Conservation (phyloP, 2,113 vertebrate genomes). For the Seriola rivoliana region DNA sequence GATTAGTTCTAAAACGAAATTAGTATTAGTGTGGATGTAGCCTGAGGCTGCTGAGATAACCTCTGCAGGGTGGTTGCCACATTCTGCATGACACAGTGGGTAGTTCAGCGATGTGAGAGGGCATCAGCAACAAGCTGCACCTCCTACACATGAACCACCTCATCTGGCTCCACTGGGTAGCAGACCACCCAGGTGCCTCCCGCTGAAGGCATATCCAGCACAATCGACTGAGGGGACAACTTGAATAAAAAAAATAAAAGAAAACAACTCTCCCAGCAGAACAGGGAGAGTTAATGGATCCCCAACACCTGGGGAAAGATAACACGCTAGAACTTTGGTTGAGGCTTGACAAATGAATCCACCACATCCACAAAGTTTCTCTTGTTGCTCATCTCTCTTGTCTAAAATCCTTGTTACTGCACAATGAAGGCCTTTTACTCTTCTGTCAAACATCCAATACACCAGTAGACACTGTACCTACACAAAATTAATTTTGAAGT, state of each 20-base stretch:
- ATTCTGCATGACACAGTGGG: constrained; percentile 10
- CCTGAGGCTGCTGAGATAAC: constrained; percentile 1
- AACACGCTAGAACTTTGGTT: neutral
- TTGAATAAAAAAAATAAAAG: neutral
- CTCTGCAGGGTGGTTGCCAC: constrained; percentile 7
- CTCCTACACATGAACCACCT: constrained; percentile 29
- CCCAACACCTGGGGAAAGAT: neutral
- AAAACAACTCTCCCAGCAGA: neutral
- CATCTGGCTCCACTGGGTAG: neutral
- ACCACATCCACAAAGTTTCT: neutral
- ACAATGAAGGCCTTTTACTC: neutral
- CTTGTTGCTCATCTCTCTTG: neutral
- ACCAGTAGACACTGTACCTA: neutral
- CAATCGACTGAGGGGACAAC: neutral
- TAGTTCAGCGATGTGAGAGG: constrained; percentile 31
- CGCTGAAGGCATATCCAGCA: neutral
- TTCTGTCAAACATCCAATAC: neutral
- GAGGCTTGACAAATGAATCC: neutral
- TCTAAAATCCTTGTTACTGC: neutral
- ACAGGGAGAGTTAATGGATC: neutral
- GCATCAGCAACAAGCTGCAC: constrained; percentile 8
- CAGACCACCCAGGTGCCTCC: constrained; percentile 24
- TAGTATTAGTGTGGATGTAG: too few relatives aligned
- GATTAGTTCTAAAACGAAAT: too few relatives aligned
- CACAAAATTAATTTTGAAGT: constrained; percentile 15